These are phyloP conservation scores for Pan paniscus DNA, from an alignment of 2,113 vertebrate genomes.

Conservation along the genomic window DNA sequence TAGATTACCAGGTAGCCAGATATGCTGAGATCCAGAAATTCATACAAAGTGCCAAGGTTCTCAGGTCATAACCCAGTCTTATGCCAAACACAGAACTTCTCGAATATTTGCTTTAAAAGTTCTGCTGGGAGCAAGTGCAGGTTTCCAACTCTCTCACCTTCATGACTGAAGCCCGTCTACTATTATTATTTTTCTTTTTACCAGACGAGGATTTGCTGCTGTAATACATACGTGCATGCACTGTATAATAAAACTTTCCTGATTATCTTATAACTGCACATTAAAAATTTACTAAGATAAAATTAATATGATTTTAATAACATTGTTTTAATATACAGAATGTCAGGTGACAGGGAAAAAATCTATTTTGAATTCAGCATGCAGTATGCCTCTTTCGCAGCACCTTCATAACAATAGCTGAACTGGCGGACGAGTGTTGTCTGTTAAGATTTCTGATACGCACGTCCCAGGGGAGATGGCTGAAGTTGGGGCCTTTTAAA, in stretches of 20 bases:
- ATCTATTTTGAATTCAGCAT: slow-evolving; percentile 64
- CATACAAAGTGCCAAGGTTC: not conserved
- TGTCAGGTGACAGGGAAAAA: slow-evolving; percentile 59
- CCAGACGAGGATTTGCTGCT: slow-evolving; percentile 44
- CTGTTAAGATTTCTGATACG: not conserved
- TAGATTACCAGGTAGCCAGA: not conserved
- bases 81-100: not conserved
- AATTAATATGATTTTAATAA: slow-evolving; percentile 75
- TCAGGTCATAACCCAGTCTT: not conserved
- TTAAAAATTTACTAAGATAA: slow-evolving; percentile 79
- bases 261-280: slow-evolving; percentile 73
- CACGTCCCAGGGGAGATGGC: not conserved
- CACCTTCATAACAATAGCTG: not conserved
- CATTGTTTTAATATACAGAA: slow-evolving; percentile 71
- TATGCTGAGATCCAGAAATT: not conserved
- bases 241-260: slow-evolving; percentile 67
- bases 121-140: not conserved
- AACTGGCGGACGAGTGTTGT: not conserved
- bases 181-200: slow-evolving; percentile 68
- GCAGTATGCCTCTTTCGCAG: not conserved
- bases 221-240: slow-evolving; percentile 46
- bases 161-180: not conserved
- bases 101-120: not conserved
- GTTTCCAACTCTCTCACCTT: slow-evolving; percentile 54
- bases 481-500: slow-evolving; percentile 49